These are phyloP conservation scores for Hydractinia symbiolongicarpus DNA, from an alignment of 30 jellyfish, hydroid and myxozoan species.

Conservation along the genomic window DNA sequence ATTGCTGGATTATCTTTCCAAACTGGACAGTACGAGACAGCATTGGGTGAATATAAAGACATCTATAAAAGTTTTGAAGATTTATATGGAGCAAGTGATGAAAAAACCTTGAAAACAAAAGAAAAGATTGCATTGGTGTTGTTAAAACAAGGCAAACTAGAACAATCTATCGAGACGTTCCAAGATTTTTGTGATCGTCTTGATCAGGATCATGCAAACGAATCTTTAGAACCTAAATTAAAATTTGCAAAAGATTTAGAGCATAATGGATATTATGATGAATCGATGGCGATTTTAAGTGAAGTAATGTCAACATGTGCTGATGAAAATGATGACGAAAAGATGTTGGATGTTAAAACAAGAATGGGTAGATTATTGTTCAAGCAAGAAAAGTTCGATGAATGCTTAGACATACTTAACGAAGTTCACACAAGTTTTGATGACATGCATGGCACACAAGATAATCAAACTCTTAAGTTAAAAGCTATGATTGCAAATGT, in stretches of 20 bases:
- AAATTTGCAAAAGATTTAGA: constrained; percentile 8
- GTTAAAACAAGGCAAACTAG: not conserved
- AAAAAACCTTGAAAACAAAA: not conserved
- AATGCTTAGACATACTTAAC: constrained; percentile 11
- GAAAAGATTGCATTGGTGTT: constrained; percentile 10
- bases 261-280: not conserved
- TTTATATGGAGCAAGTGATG: constrained; percentile 1
- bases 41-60: constrained; percentile 1
- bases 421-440: constrained; percentile 4
- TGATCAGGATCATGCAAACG: not conserved
- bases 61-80: constrained; percentile 8
- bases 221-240: not conserved
- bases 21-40: constrained; percentile 5
- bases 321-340: not conserved
- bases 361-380: constrained; percentile 6
- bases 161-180: constrained; percentile 5
- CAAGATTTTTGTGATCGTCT: constrained; percentile 1
- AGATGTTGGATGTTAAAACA: not conserved
- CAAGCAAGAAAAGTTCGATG: constrained; percentile 8
- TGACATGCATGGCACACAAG: not conserved
- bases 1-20: not conserved
- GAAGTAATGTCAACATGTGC: not conserved
- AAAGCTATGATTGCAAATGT: constrained; percentile 16
- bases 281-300: not conserved
- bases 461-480: not conserved